Evolutionary conservation across 2,888 invertebrate genomes (phyloP), one percentile per base, ranked within the genome.

Genomic region (Trichopoda pennipes): DNA sequence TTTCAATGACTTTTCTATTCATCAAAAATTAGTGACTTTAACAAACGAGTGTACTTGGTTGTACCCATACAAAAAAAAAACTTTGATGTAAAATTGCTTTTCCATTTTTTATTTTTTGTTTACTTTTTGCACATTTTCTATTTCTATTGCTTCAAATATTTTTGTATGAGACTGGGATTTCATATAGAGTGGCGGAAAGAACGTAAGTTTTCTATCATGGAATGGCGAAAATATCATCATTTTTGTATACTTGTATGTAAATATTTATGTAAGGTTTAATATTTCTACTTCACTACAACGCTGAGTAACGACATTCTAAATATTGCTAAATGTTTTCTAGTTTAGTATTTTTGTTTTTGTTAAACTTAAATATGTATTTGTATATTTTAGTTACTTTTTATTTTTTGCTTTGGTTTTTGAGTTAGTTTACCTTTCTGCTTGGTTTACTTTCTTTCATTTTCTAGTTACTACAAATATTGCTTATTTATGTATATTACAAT

Each of bases 271-370:
- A 76, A 44, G 58, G 44, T 74, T 74, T 74, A 74, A 85, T 80
- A 68, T 83, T 81, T 85, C 80, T 80, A 79, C 75, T 84, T 75
- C 56, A 68, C 81, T 83, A 84, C 82, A 53, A 80, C 72, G 72
- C 72, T 82, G 74, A 80, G 75, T 84, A 85, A 85, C 85, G 84
- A 85, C 84, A 83, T 78, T 83, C 84, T 84, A 83, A 77, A 83
- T 81, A 85, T 83, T 74, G 75, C 83, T 83, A 85, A 81, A 80
- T 83, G 80, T 80, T 83, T 81, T 78, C 81, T 80, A 75, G 28
- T 80, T 64, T 76, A 77, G 47, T 80, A 47, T 55, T 83, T 44
- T 35, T 53, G 60, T 14, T 38, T 68, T 42, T 76, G 0, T 16
- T 44, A 55, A 21, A 44, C 44, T 44, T 66, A 44, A 56, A 44